Conservation (phyloP, 2,888 invertebrate species). For the Patella pellucida region DNA sequence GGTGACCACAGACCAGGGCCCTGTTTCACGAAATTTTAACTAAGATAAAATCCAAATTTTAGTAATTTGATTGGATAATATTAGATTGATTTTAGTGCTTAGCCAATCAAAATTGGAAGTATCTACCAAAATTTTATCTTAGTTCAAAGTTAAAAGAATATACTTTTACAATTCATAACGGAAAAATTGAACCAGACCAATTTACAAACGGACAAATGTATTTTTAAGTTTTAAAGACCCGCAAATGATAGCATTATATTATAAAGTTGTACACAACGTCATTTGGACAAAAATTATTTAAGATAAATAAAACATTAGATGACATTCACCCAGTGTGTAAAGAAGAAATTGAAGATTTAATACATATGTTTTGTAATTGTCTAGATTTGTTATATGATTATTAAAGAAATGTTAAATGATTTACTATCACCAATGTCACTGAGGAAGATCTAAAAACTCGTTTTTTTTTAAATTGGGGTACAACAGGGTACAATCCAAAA, state of each 20-base stretch:
- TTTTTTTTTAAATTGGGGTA: not conserved
- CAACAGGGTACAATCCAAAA: not conserved
- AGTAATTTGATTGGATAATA: too few species aligned
- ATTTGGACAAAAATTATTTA: slow-evolving; percentile 2
- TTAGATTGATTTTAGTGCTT: too few species aligned
- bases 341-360: not conserved
- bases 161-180: too few species aligned
- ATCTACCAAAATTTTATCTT: too few species aligned
- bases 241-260: not conserved
- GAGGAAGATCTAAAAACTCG: not conserved
- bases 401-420: not conserved
- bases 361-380: not conserved
- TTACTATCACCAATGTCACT: too few species aligned
- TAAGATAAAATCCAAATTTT: too few species aligned
- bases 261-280: not conserved
- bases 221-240: not conserved
- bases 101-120: too few species aligned
- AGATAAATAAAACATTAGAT: too few species aligned
- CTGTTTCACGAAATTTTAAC: too few species aligned
- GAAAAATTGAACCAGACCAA: too few species aligned
- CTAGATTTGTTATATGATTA: not conserved
- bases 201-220: not conserved
- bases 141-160: too few species aligned
- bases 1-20: too few species aligned
- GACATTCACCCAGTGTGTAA: not conserved